These are phyloP conservation scores for Axis porcinus DNA, from an alignment of 2,113 vertebrate species.

Conservation along the genomic window DNA sequence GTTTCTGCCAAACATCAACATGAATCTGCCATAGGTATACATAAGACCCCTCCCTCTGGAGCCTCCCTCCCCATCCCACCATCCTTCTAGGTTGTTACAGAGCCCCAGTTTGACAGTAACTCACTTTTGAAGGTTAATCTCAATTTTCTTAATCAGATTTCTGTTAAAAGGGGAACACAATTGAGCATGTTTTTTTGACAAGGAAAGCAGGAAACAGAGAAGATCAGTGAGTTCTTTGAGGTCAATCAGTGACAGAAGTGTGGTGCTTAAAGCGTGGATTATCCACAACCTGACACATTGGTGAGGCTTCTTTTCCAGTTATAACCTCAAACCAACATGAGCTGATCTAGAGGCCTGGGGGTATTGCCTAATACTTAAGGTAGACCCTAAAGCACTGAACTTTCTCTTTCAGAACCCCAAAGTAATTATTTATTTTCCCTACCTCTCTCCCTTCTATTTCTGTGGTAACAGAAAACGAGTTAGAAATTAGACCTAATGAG, in stretches of 20 bases:
- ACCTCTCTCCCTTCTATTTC: not conserved
- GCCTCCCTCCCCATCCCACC: not conserved
- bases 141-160: slow-evolving; percentile 24
- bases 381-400: not conserved
- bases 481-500: slow-evolving; percentile 37
- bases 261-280: not conserved
- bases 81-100: not conserved
- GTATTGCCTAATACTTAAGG: not conserved
- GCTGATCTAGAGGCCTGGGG: not conserved
- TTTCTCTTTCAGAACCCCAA: not conserved
- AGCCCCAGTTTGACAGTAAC: not conserved
- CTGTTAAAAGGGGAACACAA: not conserved
- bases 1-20: not conserved
- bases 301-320: not conserved
- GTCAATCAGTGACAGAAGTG: not conserved
- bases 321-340: not conserved
- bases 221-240: not conserved
- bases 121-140: not conserved
- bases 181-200: not conserved
- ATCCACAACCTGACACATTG: not conserved
- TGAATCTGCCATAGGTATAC: not conserved
- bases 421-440: not conserved
- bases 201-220: slow-evolving; percentile 11
- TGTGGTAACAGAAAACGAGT: slow-evolving; percentile 3
- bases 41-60: not conserved